These are phyloP conservation scores for Epirrhoe alternata DNA, from an alignment of 2,888 invertebrate genomes.

Conservation along the genomic window DNA sequence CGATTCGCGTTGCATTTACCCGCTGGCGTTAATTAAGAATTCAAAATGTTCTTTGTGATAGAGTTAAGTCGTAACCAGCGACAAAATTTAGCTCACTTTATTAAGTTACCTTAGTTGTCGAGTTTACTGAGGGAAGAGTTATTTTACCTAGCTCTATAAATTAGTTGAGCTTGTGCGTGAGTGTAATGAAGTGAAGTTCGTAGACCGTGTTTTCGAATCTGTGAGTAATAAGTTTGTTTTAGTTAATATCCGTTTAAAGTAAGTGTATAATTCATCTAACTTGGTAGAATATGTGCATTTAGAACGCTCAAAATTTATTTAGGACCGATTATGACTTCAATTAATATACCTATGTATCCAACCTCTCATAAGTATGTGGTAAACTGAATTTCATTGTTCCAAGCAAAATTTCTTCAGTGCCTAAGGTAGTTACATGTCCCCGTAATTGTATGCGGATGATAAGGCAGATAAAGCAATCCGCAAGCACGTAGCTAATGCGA, in stretches of 20 bases:
- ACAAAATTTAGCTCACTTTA: constrained; percentile 64
- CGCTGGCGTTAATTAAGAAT: constrained; percentile 78
- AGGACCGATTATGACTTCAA: too few relatives aligned
- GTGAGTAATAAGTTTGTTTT: constrained; percentile 12
- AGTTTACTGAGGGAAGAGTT: constrained; percentile 51
- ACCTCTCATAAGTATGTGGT: not conserved
- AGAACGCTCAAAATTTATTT: too few relatives aligned
- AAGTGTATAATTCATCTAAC: not conserved
- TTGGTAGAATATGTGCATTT: not conserved
- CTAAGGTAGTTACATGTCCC: constrained; percentile 14
- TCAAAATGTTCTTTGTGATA: constrained; percentile 74
- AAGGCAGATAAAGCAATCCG: constrained; percentile 56
- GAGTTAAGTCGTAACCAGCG: constrained; percentile 65
- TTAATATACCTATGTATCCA: too few relatives aligned
- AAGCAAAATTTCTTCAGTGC: constrained; percentile 15
- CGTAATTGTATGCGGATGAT: constrained; percentile 35
- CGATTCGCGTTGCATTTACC: constrained; percentile 69
- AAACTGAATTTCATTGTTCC: not conserved
- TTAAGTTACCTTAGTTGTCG: constrained; percentile 56
- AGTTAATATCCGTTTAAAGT: not conserved
- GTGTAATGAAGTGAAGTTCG: constrained; percentile 29
- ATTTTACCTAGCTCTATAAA: constrained; percentile 37
- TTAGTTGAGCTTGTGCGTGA: constrained; percentile 33
- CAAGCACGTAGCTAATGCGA: constrained; percentile 75
- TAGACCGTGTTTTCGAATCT: constrained; percentile 18